Percentiles rank a stretch among this genome's conserved stretches.
Evolutionary conservation across 2,113 vertebrate species (phyloP).

Genomic region (Gulo gulo): DNA sequence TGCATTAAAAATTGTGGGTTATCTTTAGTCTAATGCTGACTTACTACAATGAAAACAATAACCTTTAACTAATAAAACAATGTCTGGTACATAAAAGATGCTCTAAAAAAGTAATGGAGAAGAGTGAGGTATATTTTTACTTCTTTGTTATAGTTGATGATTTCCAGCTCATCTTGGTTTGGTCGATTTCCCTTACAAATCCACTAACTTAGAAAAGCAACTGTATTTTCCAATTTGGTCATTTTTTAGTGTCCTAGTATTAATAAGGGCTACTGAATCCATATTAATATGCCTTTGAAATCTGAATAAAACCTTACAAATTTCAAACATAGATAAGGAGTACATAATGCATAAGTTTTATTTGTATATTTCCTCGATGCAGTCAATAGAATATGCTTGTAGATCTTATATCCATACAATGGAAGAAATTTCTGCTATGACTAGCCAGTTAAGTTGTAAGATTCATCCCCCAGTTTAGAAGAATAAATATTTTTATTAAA

Average conservation of each 20-base stretch:
- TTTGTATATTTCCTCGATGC: not conserved
- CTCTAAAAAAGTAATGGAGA: not conserved
- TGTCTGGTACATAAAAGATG: not conserved
- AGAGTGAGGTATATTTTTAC: not conserved
- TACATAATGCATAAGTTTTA: not conserved
- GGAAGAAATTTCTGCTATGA: not conserved
- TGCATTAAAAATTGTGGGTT: not conserved
- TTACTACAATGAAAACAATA: not conserved
- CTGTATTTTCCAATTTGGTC: not conserved
- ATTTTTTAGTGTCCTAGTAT: not conserved
- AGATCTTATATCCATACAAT: not conserved
- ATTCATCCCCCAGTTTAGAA: not conserved
- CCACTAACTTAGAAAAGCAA: not conserved
- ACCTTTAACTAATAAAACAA: not conserved
- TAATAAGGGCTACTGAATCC: not conserved
- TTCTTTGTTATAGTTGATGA: not conserved
- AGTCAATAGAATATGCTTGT: not conserved
- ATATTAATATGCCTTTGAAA: not conserved
- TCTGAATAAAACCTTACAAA: not conserved
- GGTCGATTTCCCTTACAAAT: not conserved
- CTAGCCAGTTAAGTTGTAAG: not conserved
- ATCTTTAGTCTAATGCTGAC: not conserved
- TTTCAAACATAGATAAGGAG: not conserved
- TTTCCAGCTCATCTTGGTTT: not conserved
- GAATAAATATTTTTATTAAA: not conserved